phyloP scores from a whole-genome alignment of 2,797 vertebrate species.

The Phrynocephalus forsythii region DNA sequence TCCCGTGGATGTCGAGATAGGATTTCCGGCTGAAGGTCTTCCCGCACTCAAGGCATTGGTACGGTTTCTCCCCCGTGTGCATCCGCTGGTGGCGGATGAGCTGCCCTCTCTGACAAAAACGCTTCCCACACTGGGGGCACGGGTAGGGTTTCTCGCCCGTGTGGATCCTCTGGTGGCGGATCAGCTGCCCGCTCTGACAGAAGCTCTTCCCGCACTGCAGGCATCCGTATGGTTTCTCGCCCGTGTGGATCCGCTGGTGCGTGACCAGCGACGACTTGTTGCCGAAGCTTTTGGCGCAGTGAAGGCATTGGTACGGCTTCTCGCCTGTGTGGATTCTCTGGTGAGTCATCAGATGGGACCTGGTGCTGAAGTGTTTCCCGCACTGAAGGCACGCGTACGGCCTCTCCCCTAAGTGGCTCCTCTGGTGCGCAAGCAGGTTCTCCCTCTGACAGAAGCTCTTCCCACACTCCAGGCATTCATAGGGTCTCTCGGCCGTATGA shows the following conservation, averaged over 20 bases:
- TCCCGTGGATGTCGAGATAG: conserved; percentile 69
- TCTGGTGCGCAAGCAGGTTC: conserved; percentile 65
- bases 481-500: conserved; percentile 70
- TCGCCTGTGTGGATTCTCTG: conserved; percentile 69
- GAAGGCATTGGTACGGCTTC: conserved; percentile 67
- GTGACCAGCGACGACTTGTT: conserved; percentile 68
- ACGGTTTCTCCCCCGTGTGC: conserved; percentile 71
- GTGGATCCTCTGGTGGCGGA: conserved; percentile 68
- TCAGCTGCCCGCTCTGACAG: conserved; percentile 64
- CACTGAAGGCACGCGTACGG: conserved; percentile 67
- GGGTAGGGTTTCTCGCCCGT: conserved; percentile 70
- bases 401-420: conserved; percentile 66
- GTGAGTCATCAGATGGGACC: conserved; percentile 69
- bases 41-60: conserved; percentile 63
- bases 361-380: conserved; percentile 68
- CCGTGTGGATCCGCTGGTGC: conserved; percentile 68
- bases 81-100: conserved; percentile 67
- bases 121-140: conserved; percentile 67
- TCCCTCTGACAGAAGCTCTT: conserved; percentile 67
- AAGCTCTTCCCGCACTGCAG: conserved; percentile 67
- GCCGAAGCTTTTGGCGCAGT: conserved; percentile 68
- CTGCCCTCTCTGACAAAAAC: conserved; percentile 68
- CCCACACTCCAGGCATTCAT: conserved; percentile 65
- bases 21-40: conserved; percentile 73
- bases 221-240: conserved; percentile 66